Base-by-base conservation (phyloP, 2,113 vertebrate genomes). In the Grammomys dolichurus region DNA sequence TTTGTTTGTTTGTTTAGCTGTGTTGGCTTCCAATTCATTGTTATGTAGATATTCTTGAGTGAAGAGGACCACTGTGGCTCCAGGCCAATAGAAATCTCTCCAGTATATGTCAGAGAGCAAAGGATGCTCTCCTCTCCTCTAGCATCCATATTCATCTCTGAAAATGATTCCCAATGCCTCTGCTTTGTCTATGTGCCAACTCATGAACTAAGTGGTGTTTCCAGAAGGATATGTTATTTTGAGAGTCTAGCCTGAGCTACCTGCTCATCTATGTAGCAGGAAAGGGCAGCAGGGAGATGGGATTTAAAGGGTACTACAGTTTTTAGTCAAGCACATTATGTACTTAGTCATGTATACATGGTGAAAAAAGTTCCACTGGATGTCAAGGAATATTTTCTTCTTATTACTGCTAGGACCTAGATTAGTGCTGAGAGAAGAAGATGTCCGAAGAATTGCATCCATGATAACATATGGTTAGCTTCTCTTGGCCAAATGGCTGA, bases 1-100 rank as follows among this genome's bases (percentile, higher is more conserved):
- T 96, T n/a, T 72, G 16, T 87, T 89, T 28, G 78, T 20, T 75
- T 88, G 26, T 4, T 94, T 69, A 54, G 31, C 60, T 96, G 65
- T 95, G 7, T 69, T 87, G 11, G 48, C 19, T 33, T 91, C 22
- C n/a, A 17, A 36, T 76, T 75, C 48, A n/a, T 76, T 87, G 76
- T 65, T 19, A 73, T 87, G 20, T 5, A 75, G 31, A 7, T 51
- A 87, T 22, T 88, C 4, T 94, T 51, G 46, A 24, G 1, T 84
- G n/a, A 69, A 92, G 46, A 81, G 46, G n/a, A 31, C 51, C 51
- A 24, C 1, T 19, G 9, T 31, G 58, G 4, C 67, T 88, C 0
- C 9, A 43, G 31, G 7, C 9, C 48, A 43, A 12, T 56, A 28
- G 14, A 19, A 40, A 72, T 9, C n/a, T 91, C 58, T 84, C 17